A percentile compares a stretch with the other conserved stretches of the same genome.
Evolutionary conservation across 1,140 invertebrate species (phyloP).

Genomic region (Caenorhabditis tropicalis): DNA sequence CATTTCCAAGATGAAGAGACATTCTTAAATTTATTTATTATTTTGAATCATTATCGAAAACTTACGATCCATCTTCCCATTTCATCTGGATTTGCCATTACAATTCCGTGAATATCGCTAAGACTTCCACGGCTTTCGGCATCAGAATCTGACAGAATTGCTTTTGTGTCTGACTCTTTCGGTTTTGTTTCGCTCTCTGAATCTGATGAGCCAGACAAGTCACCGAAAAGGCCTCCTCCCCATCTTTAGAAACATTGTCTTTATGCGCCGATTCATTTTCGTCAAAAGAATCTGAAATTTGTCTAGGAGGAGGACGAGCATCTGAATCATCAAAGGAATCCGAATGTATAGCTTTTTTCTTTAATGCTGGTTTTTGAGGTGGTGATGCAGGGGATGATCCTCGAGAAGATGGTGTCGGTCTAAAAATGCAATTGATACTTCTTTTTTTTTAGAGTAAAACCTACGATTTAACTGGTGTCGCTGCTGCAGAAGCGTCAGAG

Average conservation of each 20-base stretch:
- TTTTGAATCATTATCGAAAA: background rate
- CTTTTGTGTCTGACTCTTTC: background rate
- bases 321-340: constrained; percentile 2
- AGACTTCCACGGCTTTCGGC: constrained; percentile 30
- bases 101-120: constrained; percentile 2
- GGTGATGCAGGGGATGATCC: background rate
- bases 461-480: background rate
- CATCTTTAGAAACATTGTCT: background rate
- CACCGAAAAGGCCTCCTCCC: background rate
- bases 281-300: background rate
- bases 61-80: constrained; percentile 89
- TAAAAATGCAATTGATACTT: background rate
- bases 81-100: constrained; percentile 33
- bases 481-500: background rate
- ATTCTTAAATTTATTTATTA: constrained; percentile 77
- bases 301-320: background rate
- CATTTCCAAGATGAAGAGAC: constrained; percentile 93
- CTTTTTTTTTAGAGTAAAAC: background rate
- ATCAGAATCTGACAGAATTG: background rate
- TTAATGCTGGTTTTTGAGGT: background rate
- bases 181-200: background rate
- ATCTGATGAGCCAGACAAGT: constrained; percentile 1
- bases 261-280: background rate
- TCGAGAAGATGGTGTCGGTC: constrained; percentile 3
- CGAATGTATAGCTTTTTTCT: background rate